Base-by-base conservation (phyloP, 2,888 invertebrate species). In the Drosophila cognata region DNA sequence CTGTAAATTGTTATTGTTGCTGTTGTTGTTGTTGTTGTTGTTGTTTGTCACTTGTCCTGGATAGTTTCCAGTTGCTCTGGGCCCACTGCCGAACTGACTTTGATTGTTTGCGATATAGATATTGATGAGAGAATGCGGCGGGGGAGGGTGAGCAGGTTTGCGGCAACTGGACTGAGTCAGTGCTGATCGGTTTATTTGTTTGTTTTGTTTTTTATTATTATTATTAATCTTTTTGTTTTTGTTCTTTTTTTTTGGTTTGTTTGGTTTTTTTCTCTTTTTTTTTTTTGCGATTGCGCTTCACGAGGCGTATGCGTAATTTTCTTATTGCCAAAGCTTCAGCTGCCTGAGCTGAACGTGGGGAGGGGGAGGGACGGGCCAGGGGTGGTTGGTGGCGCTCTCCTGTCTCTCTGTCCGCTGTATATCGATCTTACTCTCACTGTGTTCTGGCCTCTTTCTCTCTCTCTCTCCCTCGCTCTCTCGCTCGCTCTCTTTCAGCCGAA, bases 221-320 rank as follows among this genome's bases (percentile, higher is more conserved):
- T 67, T 65, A 76, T 77, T 68, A 76, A 70, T 71, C 60, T 73
- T 61, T 43, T 33, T 48, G 43, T 46, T 69, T 57, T 43, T 61
- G 6, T 48, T 53, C 6, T n/a, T 57, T 29, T 38, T 48, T 48
- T 63, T 53, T 61, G 46, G 50, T 73, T 59, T 66, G 43, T 70
- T 53, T 65, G 60, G 59, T 43, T 51, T 61, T 43, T 48, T 28
- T 55, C 33, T 16, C 53, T 48, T 48, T 63, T 72, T 70, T 72
- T 70, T 62, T 48, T 51, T 46, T 59, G 57, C 68, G 75, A 71
- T 64, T 80, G 81, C 62, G 78, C 68, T 87, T 81, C 78, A 87
- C 84, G 61, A 60, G 84, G 88, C 84, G 84, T 84, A 84, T 84
- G 84, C 88, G 84, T 88, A 81, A 87, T 84, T 73, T 80, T 73